Base-by-base conservation (phyloP, 2,113 vertebrate genomes). In the Paradoxurus hermaphroditus region DNA sequence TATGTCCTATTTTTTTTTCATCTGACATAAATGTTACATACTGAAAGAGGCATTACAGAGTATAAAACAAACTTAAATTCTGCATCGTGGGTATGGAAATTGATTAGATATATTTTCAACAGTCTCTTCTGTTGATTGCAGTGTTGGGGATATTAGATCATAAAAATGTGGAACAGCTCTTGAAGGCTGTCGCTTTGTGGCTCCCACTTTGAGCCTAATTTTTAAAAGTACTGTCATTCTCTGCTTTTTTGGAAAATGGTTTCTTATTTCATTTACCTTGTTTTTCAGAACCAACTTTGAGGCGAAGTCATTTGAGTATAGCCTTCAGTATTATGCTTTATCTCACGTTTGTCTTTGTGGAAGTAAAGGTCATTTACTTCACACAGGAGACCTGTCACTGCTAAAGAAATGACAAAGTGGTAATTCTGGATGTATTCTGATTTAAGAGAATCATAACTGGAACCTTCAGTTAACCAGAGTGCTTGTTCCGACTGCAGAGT, bases 401-500 rank as follows among this genome's bases (percentile, higher is more conserved):
- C 78, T 78, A 19, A 92, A 93, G 53, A 77, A 95, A 85, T 90
- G 93, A 91, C 75, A 68, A 93, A 91, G 72, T 73, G 92, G 39
- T 85, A 34, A 89, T 90, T 72, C 53, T 93, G 67, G 82, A 34
- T 63, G 39, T 89, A 7, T 73, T 75, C 3, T 18, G 56, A 59
- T n/a, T n/a, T n/a, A n/a, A n/a, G n/a, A n/a, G n/a, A n/a, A n/a
- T n/a, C n/a, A n/a, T n/a, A 87, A 70, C 34, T 90, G n/a, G 85
- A 86, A 31, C 41, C 21, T 73, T 91, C 27, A 84, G 27, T 72
- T 82, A 86, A 56, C 65, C 39, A 77, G 59, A 95, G 41, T 53
- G 67, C 67, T 18, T 15, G 19, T 77, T 65, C 67, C 79, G 72
- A 7, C 23, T 82, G 18, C 5, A 29, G 65, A 36, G 41, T 86